phyloP scores from a whole-genome alignment of 2,797 vertebrate genomes.

The Chelonia mydas region DNA sequence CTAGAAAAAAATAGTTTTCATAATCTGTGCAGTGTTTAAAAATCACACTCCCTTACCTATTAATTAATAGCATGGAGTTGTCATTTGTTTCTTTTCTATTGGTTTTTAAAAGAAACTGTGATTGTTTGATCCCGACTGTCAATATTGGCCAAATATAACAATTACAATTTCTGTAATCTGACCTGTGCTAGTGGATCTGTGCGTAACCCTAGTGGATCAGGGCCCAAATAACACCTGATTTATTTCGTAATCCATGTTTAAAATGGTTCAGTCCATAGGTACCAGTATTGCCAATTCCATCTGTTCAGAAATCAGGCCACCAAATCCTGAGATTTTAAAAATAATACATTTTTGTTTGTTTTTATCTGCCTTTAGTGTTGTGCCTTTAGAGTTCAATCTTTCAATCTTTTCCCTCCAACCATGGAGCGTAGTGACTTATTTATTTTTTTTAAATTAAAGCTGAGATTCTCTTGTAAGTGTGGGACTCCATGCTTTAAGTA shows the following conservation, averaged over 20 bases:
- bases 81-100: fast-evolving
- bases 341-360: not conserved
- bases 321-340: not conserved
- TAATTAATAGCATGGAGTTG: not conserved
- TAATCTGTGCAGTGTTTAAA: not conserved
- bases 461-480: not conserved
- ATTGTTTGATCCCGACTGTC: not conserved
- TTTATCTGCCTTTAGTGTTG: not conserved
- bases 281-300: not conserved
- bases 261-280: not conserved
- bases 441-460: not conserved
- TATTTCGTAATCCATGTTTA: not conserved
- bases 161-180: not conserved
- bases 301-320: not conserved
- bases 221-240: not conserved
- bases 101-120: not conserved
- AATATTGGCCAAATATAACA: fast-evolving
- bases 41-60: too few relatives aligned
- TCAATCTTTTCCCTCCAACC: not conserved
- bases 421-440: not conserved
- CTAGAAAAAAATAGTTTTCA: not conserved
- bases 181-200: not conserved
- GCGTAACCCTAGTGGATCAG: not conserved
- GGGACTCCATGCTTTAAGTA: not conserved
- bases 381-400: not conserved